Percentiles rank a stretch among this genome's conserved stretches.
Evolutionary conservation across 2,888 invertebrate species (phyloP).

Genomic region (Eupithecia abbreviata): DNA sequence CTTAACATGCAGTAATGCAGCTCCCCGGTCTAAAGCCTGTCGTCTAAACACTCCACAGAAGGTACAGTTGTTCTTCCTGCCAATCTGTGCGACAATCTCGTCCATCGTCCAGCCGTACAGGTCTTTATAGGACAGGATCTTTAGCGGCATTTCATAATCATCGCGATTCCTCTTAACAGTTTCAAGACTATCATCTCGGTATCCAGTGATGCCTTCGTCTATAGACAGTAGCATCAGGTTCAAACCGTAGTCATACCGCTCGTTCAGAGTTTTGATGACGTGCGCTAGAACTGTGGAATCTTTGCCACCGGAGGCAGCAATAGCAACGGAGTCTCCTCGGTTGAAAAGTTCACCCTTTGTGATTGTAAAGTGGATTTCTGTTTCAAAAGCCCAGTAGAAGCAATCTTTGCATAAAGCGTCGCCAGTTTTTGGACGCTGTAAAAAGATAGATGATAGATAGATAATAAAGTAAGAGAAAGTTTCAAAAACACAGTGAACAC

Average conservation of each 20-base stretch:
- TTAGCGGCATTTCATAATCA: constrained; percentile 96
- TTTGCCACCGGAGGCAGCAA: constrained; percentile 97
- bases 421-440: constrained; percentile 94
- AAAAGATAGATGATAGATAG: neutral
- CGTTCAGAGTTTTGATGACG: constrained; percentile 94
- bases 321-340: constrained; percentile 92
- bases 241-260: constrained; percentile 94
- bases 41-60: constrained; percentile 98
- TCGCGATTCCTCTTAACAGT: constrained; percentile 97
- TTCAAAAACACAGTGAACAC: constrained; percentile 2
- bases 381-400: constrained; percentile 96
- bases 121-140: constrained; percentile 98
- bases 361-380: constrained; percentile 97
- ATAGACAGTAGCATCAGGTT: constrained; percentile 96
- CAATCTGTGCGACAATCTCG: constrained; percentile 94
- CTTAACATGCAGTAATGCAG: constrained; percentile 92
- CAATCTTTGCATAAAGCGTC: constrained; percentile 97
- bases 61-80: constrained; percentile 97
- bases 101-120: constrained; percentile 99
- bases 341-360: constrained; percentile 91
- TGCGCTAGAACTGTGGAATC: constrained; percentile 99
- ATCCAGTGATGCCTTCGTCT: constrained; percentile 98
- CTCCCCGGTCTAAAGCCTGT: constrained; percentile 98
- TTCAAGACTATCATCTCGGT: constrained; percentile 97
- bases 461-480: neutral